Evolutionary conservation across 1,140 invertebrate species (phyloP).

Genomic region (Gonatopus flavifemur): DNA sequence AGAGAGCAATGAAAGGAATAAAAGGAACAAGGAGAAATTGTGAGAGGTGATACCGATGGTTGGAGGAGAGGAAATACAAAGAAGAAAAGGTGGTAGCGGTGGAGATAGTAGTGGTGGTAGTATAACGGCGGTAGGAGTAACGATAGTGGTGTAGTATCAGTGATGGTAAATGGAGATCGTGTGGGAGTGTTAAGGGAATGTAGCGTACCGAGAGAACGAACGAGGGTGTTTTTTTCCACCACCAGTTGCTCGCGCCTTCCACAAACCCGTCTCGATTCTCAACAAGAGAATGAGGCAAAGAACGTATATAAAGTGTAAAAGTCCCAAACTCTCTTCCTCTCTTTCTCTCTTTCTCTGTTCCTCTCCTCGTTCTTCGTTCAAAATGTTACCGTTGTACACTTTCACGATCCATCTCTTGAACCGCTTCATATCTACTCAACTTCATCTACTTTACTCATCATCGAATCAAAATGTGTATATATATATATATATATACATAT

Average conservation of each 20-base stretch:
- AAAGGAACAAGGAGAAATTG: slow-evolving; percentile 5
- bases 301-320: slow-evolving; percentile 49
- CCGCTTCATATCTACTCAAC: neutral
- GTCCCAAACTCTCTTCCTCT: slow-evolving; percentile 42
- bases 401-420: slow-evolving; percentile 5
- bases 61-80: slow-evolving; percentile 30
- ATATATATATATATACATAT: too few species aligned
- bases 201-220: slow-evolving; percentile 41
- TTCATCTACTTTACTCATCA: too few species aligned
- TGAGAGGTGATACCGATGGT: slow-evolving; percentile 14
- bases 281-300: slow-evolving; percentile 27
- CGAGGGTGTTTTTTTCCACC: slow-evolving; percentile 60
- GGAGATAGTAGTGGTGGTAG: too few species aligned
- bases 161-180: too few species aligned
- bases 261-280: slow-evolving; percentile 44
- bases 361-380: slow-evolving; percentile 5
- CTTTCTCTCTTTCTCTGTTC: slow-evolving; percentile 20
- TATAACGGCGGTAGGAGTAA: too few species aligned
- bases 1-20: slow-evolving; percentile 9
- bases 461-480: too few species aligned
- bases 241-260: slow-evolving; percentile 59
- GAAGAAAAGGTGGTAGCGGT: slow-evolving; percentile 35
- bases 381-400: too few species aligned
- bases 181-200: slow-evolving; percentile 36
- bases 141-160: too few species aligned